Base-by-base conservation (phyloP, 2,797 vertebrate species). In the Etheostoma perlongum region DNA sequence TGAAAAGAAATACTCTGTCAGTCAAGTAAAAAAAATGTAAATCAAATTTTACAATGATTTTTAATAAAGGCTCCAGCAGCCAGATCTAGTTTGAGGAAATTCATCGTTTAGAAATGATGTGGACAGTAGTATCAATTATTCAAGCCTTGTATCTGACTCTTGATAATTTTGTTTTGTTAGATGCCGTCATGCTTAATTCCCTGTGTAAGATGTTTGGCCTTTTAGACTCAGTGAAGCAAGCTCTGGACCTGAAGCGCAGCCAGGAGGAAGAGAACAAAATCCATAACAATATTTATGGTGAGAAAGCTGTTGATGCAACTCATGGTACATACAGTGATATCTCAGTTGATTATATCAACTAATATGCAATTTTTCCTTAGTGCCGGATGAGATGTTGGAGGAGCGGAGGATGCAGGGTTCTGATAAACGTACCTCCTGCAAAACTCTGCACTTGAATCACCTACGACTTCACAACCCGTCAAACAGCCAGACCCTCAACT, bases 201-300 rank as follows among this genome's bases (percentile, higher is more conserved):
- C 93, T 98, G 27, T 97, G 97, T 69, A 96, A 97, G 90, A 97
- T 97, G 14, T 97, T 98, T 93, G 97, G 96, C 62, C 93, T 98
- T 40, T 95, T 98, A 91, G 97, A 98, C 89, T 97, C 96, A 0
- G 95, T 98, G 79, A 97, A 97, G 89, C 95, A 95, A 87, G 96
- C 96, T 75, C 86, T 97, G 93, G 95, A 96, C 85, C 95, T 95
- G 91, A 96, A 96, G 75, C 94, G 91, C 86, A 95, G 91, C 92
- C 95, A 94, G 79, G 93, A 91, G 7, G 95, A 96, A 66, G 95
- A 96, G 65, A 95, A 93, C 77, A 95, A 94, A 77, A 93, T 95
- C 79, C 95, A 95, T 53, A 95, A 93, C 71, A 89, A 91, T 6
- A 87, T 96, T 83, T 91, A 93, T 87, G 97, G 97, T 97, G 90